phyloP scores from a whole-genome alignment of 2,888 invertebrate species.

The Hartigia nigra region DNA sequence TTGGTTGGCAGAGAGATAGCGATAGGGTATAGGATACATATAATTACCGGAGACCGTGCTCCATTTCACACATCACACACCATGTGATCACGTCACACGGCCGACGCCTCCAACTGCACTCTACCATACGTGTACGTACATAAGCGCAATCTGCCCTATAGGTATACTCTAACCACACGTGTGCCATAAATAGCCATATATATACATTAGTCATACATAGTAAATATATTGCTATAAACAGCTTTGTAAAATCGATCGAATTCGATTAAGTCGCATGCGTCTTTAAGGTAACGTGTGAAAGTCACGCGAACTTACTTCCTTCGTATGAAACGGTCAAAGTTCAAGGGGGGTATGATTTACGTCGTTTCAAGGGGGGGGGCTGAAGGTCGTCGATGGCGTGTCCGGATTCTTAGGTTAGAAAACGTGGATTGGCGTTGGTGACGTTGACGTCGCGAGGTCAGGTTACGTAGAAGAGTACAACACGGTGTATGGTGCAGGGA shows the following conservation, averaged over 20 bases:
- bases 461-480: constrained; percentile 11
- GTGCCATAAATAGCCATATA: not conserved
- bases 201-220: not conserved
- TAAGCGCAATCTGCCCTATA: not conserved
- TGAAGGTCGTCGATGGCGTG: not conserved
- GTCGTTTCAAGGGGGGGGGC: not conserved
- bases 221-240: not conserved
- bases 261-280: not conserved
- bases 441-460: constrained; percentile 16
- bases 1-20: constrained; percentile 37
- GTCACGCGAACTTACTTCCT: not conserved
- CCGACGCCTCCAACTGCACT: constrained; percentile 51
- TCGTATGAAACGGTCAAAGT: not conserved
- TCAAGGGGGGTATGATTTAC: not conserved
- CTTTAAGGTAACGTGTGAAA: not conserved
- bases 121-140: not conserved
- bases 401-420: not conserved
- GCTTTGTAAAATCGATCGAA: not conserved
- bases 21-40: constrained; percentile 59
- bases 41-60: constrained; percentile 59
- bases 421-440: not conserved
- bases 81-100: constrained; percentile 60
- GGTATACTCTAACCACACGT: not conserved
- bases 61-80: constrained; percentile 62
- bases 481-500: constrained; percentile 6